Base-by-base conservation (phyloP, 2,113 vertebrate genomes). In the Oxyruncus cristatus region DNA sequence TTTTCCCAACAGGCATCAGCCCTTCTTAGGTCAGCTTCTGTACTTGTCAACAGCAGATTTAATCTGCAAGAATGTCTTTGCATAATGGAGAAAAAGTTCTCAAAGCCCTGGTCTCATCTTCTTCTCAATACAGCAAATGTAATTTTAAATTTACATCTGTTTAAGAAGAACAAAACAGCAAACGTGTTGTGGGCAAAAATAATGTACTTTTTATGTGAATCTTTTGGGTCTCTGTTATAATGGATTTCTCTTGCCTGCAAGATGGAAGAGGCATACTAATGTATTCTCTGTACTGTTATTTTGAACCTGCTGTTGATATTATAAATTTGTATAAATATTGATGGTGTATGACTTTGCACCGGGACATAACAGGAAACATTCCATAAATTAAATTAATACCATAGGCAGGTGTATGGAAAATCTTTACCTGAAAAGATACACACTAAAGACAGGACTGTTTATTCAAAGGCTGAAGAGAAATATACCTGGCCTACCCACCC, bases 1-100 rank as follows among this genome's bases (percentile, higher is more conserved):
- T 81, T 97, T 93, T 92, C 65, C 84, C 74, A 96, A 47, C 9
- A 92, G 74, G 41, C 66, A 85, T 85, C 66, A 37, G 47, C 39
- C 42, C 13, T 89, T 76, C 82, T 89, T 89, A 85, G 85, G 89
- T 72, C 89, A 89, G n/a, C 58, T 76, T 70, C 84, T 82, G 70
- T 50, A 50, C 63, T 83, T 94, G 81, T 92, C 82, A 85, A 19
- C n/a, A 79, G 66, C 58, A 93, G 18, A 50, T 83, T 87, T 91
- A 86, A 80, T 75, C 42, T 89, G 35, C 21, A 85, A 85, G 59
- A 65, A 77, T 70, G 23, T 82, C 59, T 84, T 89, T 30, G 27
- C 47, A 26, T 62, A 87, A 47, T 6, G 11, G 14, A 88, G 55
- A 88, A 81, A 72, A 87, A 70, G 9, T 63, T 89, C 56, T 88